Conservation (phyloP, 2,113 vertebrate species). For the Stomatorhinus ivindoensis region DNA sequence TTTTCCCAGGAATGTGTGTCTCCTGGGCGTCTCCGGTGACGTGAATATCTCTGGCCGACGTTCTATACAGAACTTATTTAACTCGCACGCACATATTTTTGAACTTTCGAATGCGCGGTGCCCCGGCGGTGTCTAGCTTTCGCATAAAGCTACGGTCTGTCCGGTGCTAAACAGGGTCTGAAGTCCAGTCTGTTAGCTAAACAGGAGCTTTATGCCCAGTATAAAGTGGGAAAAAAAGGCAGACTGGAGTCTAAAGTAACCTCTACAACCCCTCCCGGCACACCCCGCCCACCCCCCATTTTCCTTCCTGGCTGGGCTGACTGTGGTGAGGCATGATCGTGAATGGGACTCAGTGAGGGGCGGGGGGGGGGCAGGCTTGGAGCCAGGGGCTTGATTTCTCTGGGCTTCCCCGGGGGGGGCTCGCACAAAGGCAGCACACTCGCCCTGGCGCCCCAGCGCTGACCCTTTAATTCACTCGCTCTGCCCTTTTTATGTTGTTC, state of each 20-base stretch:
- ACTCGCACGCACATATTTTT: background rate
- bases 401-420: constrained; percentile 61
- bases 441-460: constrained; percentile 61
- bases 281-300: constrained; percentile 14
- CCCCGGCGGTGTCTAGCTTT: background rate
- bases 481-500: constrained; percentile 66
- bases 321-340: too few relatives aligned
- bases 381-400: constrained; percentile 60
- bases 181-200: constrained; percentile 27
- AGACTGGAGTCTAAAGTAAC: constrained; percentile 32
- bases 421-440: constrained; percentile 66
- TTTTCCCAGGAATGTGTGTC: background rate
- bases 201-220: constrained; percentile 26
- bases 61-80: background rate
- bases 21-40: background rate
- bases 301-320: too few relatives aligned
- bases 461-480: constrained; percentile 69
- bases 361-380: constrained; percentile 40
- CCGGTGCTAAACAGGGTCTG: constrained; percentile 1
- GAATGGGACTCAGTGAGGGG: too few relatives aligned
- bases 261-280: constrained; percentile 22
- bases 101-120: constrained; percentile 17
- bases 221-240: constrained; percentile 26
- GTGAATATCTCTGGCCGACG: background rate
- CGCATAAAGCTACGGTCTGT: background rate